Base-by-base conservation (phyloP, 2,113 vertebrate species). In the Hylia prasina region DNA sequence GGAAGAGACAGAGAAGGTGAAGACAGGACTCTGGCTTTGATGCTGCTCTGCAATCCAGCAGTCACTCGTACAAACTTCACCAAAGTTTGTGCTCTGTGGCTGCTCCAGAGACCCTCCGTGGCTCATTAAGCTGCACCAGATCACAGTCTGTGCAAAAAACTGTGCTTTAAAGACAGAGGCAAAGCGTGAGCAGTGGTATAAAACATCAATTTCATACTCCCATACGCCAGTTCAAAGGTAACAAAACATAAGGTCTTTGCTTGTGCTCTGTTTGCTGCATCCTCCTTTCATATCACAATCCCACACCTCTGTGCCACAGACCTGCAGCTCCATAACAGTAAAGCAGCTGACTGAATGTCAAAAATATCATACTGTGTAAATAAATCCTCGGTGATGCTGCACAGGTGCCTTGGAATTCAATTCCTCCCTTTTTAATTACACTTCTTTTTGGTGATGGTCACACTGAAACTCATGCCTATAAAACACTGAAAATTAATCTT, bases 61-160 rank as follows among this genome's bases (percentile, higher is more conserved):
- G 28, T 18, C 19, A 57, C 19, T 45, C 1, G 0, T 9, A 48
- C 2, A 6, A 33, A 37, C 27, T n/a, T 82, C 37, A n/a, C 18
- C 64, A 35, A 51, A 57, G 5, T 51, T n/a, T 3, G 1, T 15
- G 37, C 22, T 71, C 20, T 4, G 1, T 44, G 48, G 39, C 35
- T 69, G 47, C 57, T 9, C 0, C 33, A 53, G 60, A 0, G 0
- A 77, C 24, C 20, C 30, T 45, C 35, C 61, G 6, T 1, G 3
- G 23, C 19, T 64, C 25, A 2, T 31, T 69, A 65, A 27, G 51
- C 23, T 63, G 51, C 35, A 80, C 12, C 12, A 86, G 22, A 51
- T 9, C 18, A 47, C 20, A 31, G 10, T 40, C 35, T 23, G 1
- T 40, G 33, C n/a, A 56, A 51, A 54, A 66, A 35, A 25, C 13